phyloP scores from a whole-genome alignment of 2,888 invertebrate genomes.

The Antheraea assamensis region DNA sequence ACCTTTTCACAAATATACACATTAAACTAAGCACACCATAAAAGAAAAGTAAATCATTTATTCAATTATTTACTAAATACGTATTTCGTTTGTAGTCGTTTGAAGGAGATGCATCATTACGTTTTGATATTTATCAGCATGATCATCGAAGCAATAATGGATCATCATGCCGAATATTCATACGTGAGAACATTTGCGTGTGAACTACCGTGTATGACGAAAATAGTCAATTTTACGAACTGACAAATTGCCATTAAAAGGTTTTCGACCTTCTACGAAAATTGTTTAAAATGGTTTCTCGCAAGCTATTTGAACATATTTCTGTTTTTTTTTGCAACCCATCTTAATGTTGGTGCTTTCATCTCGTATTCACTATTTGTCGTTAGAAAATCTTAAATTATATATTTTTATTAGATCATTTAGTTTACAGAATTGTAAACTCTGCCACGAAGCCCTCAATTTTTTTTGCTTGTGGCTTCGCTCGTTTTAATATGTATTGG shows the following conservation, averaged over 20 bases:
- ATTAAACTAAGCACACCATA: background rate
- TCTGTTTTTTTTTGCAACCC: background rate
- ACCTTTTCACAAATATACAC: background rate
- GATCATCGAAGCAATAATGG: slow-evolving; percentile 20
- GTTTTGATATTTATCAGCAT: slow-evolving; percentile 31
- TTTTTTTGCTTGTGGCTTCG: background rate
- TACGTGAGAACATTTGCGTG: slow-evolving; percentile 53
- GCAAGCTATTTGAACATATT: background rate
- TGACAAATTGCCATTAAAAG: slow-evolving; percentile 60
- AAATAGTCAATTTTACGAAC: slow-evolving; percentile 55
- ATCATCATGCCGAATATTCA: slow-evolving; percentile 20
- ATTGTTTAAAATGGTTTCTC: slow-evolving; percentile 9
- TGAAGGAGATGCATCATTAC: slow-evolving; percentile 12
- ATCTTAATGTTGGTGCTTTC: background rate
- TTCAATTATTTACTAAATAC: background rate
- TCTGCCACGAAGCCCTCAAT: too few species aligned
- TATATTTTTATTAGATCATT: background rate
- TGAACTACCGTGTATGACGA: slow-evolving; percentile 47
- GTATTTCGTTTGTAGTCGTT: background rate
- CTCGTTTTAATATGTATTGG: too few species aligned
- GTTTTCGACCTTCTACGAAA: slow-evolving; percentile 53
- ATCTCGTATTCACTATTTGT: background rate
- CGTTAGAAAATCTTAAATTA: background rate
- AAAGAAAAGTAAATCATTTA: background rate
- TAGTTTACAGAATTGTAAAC: background rate